Evolutionary conservation across 1,140 invertebrate genomes (phyloP).

Genomic region (Bombus fervidus): DNA sequence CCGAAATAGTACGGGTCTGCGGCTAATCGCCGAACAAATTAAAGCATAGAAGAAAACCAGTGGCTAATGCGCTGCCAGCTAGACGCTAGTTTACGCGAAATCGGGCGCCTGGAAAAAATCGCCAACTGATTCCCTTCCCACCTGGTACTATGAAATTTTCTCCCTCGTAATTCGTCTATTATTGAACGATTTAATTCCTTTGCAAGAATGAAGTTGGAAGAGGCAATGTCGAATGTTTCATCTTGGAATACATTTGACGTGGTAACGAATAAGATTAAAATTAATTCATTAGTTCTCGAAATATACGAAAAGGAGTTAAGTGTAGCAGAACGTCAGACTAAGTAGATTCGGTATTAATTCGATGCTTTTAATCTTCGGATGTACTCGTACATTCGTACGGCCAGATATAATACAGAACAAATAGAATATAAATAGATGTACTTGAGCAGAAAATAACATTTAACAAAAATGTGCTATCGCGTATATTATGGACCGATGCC

Average conservation of each 20-base stretch:
- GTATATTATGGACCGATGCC: no score
- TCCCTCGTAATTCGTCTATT: background rate
- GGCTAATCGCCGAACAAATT: conserved; percentile 45
- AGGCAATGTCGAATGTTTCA: background rate
- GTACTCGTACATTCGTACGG: no score
- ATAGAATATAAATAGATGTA: no score
- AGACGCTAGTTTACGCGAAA: background rate
- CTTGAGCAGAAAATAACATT: no score
- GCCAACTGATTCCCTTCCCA: background rate
- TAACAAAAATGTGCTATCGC: no score
- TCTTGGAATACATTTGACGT: background rate
- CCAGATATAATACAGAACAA: no score
- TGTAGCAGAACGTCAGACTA: no score
- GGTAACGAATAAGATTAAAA: background rate
- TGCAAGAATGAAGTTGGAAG: background rate
- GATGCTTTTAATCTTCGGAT: no score
- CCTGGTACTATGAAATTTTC: background rate
- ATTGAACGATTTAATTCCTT: background rate
- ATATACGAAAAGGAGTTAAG: background rate
- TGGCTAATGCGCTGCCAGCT: background rate
- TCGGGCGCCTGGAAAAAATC: background rate
- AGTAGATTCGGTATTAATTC: no score
- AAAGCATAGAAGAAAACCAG: conserved; percentile 19
- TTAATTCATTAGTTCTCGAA: background rate
- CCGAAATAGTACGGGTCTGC: conserved; percentile 1